Base-by-base conservation (phyloP, 2,888 invertebrate species). In the Drosophila recens region DNA sequence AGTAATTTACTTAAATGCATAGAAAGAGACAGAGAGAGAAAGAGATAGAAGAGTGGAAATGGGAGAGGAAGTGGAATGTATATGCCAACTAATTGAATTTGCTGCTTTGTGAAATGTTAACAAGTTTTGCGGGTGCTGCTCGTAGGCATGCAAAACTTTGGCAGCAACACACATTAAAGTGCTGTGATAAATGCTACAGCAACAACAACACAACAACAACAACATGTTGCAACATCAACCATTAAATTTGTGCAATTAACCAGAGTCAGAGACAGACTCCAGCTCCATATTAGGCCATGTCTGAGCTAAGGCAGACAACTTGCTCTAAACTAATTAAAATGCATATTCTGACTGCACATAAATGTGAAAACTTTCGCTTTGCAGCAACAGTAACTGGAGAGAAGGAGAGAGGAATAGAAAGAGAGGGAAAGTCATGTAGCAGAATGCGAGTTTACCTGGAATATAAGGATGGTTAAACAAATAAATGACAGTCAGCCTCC, bases 101-200 rank as follows among this genome's bases (percentile, higher is more conserved):
- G 88, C 82, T 82, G 88, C 80, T 89, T 89, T 87, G 82, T 80
- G 84, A 87, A 85, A 89, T 87, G 89, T 87, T 87, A 87, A 89
- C 86, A 86, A 87, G 75, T 89, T 89, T 79, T 81, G 79, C 49
- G 76, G 76, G 54, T 65, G 74, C 65, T 48, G 69, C 75, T 72
- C 49, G 72, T 68, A 69, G 83, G 75, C 72, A 59, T 69, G 61
- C 70, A 67, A 67, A 82, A 78, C 68, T 75, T 74, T 74, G 52
- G 48, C 48, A 62, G 54, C 63, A 64, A 56, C 70, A 82, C 62
- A 71, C 66, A 83, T 88, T 82, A 80, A 83, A 86, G 83, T 71
- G 75, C 77, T 66, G 69, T 72, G 82, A 73, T 79, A 73, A 87
- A 64, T 73, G 78, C 81, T 54, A 34, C 71, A 77, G 63, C 73